Conservation (phyloP, 2,797 vertebrate species). For the Pangasius macronema region DNA sequence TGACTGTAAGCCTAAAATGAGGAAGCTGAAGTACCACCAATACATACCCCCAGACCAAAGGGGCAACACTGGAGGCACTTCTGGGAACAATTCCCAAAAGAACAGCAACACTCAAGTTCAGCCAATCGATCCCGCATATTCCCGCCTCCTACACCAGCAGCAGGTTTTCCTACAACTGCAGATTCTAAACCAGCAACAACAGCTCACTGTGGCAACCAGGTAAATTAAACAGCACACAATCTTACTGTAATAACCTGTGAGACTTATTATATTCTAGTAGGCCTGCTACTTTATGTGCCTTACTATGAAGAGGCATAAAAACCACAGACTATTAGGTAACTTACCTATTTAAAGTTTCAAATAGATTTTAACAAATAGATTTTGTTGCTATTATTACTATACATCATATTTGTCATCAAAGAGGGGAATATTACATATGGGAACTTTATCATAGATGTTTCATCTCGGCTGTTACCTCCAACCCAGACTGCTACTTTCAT, state of each 20-base stretch:
- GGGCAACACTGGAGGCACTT: slow-evolving; percentile 64
- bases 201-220: slow-evolving; percentile 69
- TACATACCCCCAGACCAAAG: slow-evolving; percentile 89
- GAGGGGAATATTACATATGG: not conserved
- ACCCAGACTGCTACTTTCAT: not conserved
- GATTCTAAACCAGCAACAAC: slow-evolving; percentile 74
- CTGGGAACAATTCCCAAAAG: slow-evolving; percentile 63
- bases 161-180: slow-evolving; percentile 85
- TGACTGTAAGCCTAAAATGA: slow-evolving; percentile 83
- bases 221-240: slow-evolving; percentile 45
- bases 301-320: not conserved
- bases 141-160: slow-evolving; percentile 81
- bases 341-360: not conserved
- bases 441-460: not conserved
- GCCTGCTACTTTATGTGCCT: not conserved
- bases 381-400: no score
- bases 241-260: not conserved
- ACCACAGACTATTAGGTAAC: not conserved
- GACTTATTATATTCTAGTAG: not conserved
- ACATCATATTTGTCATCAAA: not conserved
- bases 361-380: not conserved
- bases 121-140: slow-evolving; percentile 77
- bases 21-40: slow-evolving; percentile 89
- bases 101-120: slow-evolving; percentile 66
- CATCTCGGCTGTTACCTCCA: not conserved